Evolutionary conservation across 2,797 vertebrate species (phyloP).

Genomic region (Tiaroga cobitis): DNA sequence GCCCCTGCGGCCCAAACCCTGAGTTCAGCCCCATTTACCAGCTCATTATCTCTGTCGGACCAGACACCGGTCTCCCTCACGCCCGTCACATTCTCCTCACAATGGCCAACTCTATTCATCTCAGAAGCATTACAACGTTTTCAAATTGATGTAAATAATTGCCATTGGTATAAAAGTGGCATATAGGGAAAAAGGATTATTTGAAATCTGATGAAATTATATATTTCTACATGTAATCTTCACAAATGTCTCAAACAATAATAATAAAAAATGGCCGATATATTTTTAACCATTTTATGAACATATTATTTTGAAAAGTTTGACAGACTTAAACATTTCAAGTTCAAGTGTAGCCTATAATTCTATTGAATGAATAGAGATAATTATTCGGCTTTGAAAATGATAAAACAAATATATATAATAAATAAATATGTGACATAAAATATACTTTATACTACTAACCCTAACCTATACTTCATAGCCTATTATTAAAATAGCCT

Average conservation of each 20-base stretch:
- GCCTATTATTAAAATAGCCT: no score
- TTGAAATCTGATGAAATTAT: background rate
- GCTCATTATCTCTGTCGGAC: slow-evolving; percentile 49
- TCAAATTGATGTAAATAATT: background rate
- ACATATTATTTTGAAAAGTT: background rate
- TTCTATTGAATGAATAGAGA: no score
- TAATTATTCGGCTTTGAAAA: background rate
- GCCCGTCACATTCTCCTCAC: slow-evolving; percentile 10
- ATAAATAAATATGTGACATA: background rate
- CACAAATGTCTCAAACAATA: background rate
- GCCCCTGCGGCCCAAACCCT: slow-evolving; percentile 21
- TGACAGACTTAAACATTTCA: background rate
- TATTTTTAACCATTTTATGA: background rate
- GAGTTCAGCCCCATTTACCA: slow-evolving; percentile 34
- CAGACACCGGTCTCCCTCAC: slow-evolving; percentile 31
- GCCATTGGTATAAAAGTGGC: background rate
- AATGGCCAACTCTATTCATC: background rate
- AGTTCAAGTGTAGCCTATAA: background rate
- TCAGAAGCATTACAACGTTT: background rate
- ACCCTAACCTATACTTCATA: no score
- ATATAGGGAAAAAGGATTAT: no score
- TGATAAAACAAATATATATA: background rate
- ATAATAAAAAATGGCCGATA: no score
- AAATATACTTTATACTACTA: background rate
- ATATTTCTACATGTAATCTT: background rate